A percentile compares a stretch with the other conserved stretches of the same genome.
These are phyloP conservation scores for Leptosomus discolor DNA, from an alignment of 2,113 vertebrate genomes.

Conservation along the genomic window DNA sequence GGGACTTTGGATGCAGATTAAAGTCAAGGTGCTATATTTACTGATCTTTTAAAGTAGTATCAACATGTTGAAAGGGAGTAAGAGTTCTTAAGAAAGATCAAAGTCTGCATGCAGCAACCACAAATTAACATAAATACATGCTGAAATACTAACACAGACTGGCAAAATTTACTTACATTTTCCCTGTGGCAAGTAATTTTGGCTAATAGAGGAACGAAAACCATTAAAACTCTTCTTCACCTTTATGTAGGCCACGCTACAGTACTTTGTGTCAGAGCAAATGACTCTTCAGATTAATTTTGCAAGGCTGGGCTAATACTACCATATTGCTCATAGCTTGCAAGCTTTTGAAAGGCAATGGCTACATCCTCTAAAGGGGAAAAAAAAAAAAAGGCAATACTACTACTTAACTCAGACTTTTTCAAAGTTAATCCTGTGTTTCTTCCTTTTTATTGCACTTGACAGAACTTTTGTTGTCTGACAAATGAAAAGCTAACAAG, in stretches of 20 bases:
- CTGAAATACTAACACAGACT: slow-evolving; percentile 25
- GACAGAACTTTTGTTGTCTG: slow-evolving; percentile 26
- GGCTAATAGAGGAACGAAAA: slow-evolving; percentile 22
- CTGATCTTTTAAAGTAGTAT: slow-evolving; percentile 40
- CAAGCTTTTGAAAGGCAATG: slow-evolving; percentile 4
- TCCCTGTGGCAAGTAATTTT: slow-evolving; percentile 45
- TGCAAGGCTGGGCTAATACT: not conserved
- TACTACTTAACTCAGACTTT: not conserved
- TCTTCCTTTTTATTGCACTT: slow-evolving; percentile 30
- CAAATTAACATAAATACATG: slow-evolving; percentile 58
- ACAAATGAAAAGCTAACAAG: slow-evolving; percentile 57
- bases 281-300: slow-evolving; percentile 38
- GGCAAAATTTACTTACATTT: slow-evolving; percentile 29
- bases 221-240: slow-evolving; percentile 45
- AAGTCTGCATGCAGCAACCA: slow-evolving; percentile 35
- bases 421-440: not conserved
- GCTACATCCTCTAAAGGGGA: not conserved
- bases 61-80: slow-evolving; percentile 42
- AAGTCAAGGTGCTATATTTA: slow-evolving; percentile 50
- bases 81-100: slow-evolving; percentile 48
- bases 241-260: slow-evolving; percentile 43
- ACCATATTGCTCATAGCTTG: slow-evolving; percentile 20
- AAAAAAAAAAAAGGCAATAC: not conserved
- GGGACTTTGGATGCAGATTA: slow-evolving; percentile 52
- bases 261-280: not conserved